Conservation (phyloP, 2,888 invertebrate species). For the Mesoligia furuncula region DNA sequence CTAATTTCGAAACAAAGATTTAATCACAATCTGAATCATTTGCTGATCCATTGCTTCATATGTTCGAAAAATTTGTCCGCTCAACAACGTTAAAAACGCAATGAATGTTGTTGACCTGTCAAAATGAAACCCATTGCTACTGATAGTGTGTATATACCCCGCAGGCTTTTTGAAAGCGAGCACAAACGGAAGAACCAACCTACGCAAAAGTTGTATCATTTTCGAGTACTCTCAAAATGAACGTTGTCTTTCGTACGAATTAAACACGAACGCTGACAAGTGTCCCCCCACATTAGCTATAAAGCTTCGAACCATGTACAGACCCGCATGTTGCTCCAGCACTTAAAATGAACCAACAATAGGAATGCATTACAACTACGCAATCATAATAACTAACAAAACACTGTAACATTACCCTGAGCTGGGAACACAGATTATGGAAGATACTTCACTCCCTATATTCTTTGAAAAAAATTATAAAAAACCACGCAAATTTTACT, state of each 20-base stretch:
- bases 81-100: too few relatives aligned
- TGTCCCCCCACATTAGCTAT: conserved; percentile 29
- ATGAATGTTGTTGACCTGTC: too few relatives aligned
- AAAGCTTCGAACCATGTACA: conserved; percentile 45
- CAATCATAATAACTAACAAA: conserved; percentile 57
- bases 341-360: conserved; percentile 58
- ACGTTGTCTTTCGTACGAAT: background rate
- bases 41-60: too few relatives aligned
- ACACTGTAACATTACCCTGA: conserved; percentile 33
- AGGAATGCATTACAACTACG: conserved; percentile 66
- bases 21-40: too few relatives aligned
- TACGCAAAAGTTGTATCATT: background rate
- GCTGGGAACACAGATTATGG: conserved; percentile 17
- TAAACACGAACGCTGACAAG: background rate
- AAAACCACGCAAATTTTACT: background rate
- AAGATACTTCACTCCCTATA: background rate
- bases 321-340: conserved; percentile 33
- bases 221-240: background rate
- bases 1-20: too few relatives aligned
- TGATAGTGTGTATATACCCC: too few relatives aligned
- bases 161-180: background rate
- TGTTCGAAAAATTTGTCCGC: too few relatives aligned
- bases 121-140: too few relatives aligned
- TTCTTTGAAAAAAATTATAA: background rate
- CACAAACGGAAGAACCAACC: background rate